phyloP scores from a whole-genome alignment of 1,140 invertebrate species.

The Camponotus vicinus region DNA sequence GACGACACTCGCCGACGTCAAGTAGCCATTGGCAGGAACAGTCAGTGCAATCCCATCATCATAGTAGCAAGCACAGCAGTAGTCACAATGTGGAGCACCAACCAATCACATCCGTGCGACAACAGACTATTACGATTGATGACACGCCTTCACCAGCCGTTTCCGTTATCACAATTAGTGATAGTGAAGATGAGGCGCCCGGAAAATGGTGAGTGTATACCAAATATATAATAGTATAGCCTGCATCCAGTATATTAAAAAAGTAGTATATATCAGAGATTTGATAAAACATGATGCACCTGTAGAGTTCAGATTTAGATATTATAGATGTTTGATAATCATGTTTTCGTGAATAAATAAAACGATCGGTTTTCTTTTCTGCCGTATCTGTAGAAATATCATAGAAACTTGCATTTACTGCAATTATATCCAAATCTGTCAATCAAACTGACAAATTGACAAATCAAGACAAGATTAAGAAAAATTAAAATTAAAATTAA shows the following conservation, averaged over 20 bases:
- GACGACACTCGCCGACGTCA: conserved; percentile 84
- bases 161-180: conserved; percentile 98
- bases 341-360: background rate
- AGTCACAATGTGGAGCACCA: conserved; percentile 84
- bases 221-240: background rate
- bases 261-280: conserved; percentile 10
- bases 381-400: background rate
- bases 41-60: conserved; percentile 78
- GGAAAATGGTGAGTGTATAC: conserved; percentile 82
- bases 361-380: background rate
- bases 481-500: background rate
- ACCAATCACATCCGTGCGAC: conserved; percentile 84
- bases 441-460: background rate
- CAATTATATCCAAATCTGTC: conserved; percentile 7
- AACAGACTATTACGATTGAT: conserved; percentile 94
- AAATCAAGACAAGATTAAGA: background rate
- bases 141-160: conserved; percentile 97
- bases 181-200: conserved; percentile 95
- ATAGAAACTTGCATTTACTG: background rate
- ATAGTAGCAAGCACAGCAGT: conserved; percentile 81
- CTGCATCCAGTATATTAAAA: conserved; percentile 8
- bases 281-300: background rate
- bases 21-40: conserved; percentile 84
- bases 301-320: conserved; percentile 9
- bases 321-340: conserved; percentile 9